Conservation (phyloP, 2,888 invertebrate genomes). For the Dendrolimus pini region DNA sequence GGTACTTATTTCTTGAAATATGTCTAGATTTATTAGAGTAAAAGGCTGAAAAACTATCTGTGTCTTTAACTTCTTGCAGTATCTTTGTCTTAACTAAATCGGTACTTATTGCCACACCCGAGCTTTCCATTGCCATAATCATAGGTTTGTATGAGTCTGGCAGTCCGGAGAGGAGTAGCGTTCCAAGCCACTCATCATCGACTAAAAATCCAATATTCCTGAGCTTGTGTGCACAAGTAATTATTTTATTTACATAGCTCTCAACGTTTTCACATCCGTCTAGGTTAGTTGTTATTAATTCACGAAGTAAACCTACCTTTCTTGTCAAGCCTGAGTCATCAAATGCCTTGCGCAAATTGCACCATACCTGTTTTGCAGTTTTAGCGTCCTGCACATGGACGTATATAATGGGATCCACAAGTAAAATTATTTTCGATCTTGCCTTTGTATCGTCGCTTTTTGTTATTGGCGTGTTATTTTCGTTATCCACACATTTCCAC, state of each 20-base stretch:
- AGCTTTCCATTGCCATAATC: constrained; percentile 6
- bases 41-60: constrained; percentile 1
- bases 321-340: background rate
- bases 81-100: constrained; percentile 5
- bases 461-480: background rate
- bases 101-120: constrained; percentile 3
- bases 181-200: constrained; percentile 5
- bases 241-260: constrained; percentile 3
- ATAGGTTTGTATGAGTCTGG: constrained; percentile 5
- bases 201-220: constrained; percentile 5
- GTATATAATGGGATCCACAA: constrained; percentile 10
- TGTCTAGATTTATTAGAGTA: background rate
- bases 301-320: constrained; percentile 1
- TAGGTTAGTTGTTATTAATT: constrained; percentile 1
- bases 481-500: constrained; percentile 6
- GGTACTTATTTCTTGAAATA: too few relatives aligned
- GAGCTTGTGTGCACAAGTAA: constrained; percentile 3
- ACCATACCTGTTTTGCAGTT: constrained; percentile 1
- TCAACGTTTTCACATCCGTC: background rate
- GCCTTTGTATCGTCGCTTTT: constrained; percentile 2
- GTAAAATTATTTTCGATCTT: constrained; percentile 8
- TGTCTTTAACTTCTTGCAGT: constrained; percentile 2
- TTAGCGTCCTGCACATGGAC: constrained; percentile 12
- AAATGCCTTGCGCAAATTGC: too few relatives aligned
- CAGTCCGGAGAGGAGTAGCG: constrained; percentile 2